phyloP scores from a whole-genome alignment of 2,888 invertebrate genomes.

The Chrysodeixis includens region DNA sequence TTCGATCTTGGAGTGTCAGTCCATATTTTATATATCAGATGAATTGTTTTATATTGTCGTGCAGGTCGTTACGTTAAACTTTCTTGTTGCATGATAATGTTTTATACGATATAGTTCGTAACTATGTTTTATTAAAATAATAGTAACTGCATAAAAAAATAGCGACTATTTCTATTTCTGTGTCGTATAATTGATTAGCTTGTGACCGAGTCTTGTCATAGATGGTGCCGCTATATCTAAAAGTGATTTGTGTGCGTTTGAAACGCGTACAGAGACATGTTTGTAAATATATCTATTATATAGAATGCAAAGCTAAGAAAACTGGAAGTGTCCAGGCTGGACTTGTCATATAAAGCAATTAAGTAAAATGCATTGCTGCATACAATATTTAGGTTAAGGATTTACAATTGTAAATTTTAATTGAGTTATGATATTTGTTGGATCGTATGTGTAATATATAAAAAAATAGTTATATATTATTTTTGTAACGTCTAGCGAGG shows the following conservation, averaged over 20 bases:
- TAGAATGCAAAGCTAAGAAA: slow-evolving; percentile 41
- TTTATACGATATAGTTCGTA: background rate
- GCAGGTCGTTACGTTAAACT: slow-evolving; percentile 15
- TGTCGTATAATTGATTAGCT: slow-evolving; percentile 19
- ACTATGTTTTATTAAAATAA: background rate
- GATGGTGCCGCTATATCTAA: slow-evolving; percentile 61
- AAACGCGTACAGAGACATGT: slow-evolving; percentile 63
- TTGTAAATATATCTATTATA: slow-evolving; percentile 70
- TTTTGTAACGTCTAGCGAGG: slow-evolving; percentile 80
- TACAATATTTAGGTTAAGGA: slow-evolving; percentile 75
- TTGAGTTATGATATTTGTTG: slow-evolving; percentile 86
- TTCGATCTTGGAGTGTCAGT: slow-evolving; percentile 46
- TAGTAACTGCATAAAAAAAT: background rate
- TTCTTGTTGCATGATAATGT: background rate
- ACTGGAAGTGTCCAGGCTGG: slow-evolving; percentile 46
- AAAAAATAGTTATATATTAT: slow-evolving; percentile 78
- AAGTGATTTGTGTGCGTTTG: slow-evolving; percentile 65
- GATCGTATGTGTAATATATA: slow-evolving; percentile 85
- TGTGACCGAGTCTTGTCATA: slow-evolving; percentile 47
- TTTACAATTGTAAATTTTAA: slow-evolving; percentile 84
- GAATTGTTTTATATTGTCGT: slow-evolving; percentile 52
- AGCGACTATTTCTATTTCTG: background rate
- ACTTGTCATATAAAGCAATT: slow-evolving; percentile 65
- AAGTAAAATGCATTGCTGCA: slow-evolving; percentile 69
- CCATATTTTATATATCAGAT: slow-evolving; percentile 42